Evolutionary conservation across 2,797 vertebrate species (phyloP), one percentile per base, ranked within the genome.

Genomic region (Tamandua tetradactyla): DNA sequence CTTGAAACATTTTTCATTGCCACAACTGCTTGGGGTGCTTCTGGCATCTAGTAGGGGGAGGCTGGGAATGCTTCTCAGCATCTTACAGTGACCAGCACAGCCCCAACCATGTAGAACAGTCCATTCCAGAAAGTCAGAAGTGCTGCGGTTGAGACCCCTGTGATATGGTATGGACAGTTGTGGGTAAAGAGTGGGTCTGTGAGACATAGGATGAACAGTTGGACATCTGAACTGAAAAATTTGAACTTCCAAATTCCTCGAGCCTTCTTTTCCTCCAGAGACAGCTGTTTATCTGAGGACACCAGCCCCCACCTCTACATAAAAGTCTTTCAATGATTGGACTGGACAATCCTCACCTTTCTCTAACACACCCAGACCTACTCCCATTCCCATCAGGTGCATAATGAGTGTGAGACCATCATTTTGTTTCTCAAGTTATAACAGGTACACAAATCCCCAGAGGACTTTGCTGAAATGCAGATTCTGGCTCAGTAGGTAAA

Each of bases 141-240:
- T 27, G 64, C 7, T 4, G 72, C 7, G 35, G 40, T 0, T 0
- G 15, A 27, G 27, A 64, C 18, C 23, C 25, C 40, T 2, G 25
- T 6, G 23, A 42, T 44, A 59, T 20, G 27, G 25, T 18, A 20
- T n/a, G 1, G 3, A 11, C 15, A 4, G 40, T 5, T 40, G 3
- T 3, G n/a, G 22, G 20, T 14, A 25, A 49, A 68, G 49, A 68
- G 40, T 5, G 15, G 42, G 42, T 3, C 52, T 20, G n/a, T n/a
- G 17, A 52, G 42, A 40, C 0, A 1, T 1, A 32, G 23, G 22
- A 13, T 32, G 57, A n/a, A 40, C 57, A 14, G 0, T 5, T 25
- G 57, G 37, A 30, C 18, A 66, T 12, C 2, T 35, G 23, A 17
- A 44, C 81, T 25, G 47, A 88, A 32, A 13, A 30, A 15, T 32